Conservation (phyloP, 2,888 invertebrate genomes). For the Perithous albicinctus region DNA sequence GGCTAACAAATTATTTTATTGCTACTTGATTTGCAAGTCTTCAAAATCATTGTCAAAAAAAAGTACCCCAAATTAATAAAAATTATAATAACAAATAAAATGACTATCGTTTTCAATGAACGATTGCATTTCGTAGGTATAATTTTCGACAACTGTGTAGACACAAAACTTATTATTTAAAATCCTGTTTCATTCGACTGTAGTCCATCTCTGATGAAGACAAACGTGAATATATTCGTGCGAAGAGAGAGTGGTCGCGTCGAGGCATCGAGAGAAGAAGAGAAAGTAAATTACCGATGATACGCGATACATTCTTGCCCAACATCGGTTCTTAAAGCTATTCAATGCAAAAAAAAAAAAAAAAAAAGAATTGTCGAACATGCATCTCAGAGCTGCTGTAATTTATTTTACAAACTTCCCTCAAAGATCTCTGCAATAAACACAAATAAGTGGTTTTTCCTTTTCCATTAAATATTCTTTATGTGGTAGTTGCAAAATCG, state of each 20-base stretch:
- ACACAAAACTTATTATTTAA: no score
- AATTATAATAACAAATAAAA: no score
- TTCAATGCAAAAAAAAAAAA: conserved; percentile 17
- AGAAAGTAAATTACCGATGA: conserved; percentile 53
- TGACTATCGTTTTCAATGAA: no score
- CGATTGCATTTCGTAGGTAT: no score
- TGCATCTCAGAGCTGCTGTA: no score
- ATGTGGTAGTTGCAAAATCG: background rate
- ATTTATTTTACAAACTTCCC: background rate
- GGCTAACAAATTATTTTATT: no score
- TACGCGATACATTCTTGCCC: background rate
- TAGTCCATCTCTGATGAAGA: no score
- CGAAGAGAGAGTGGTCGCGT: conserved; percentile 38
- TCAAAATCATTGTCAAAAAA: no score
- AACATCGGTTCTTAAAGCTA: background rate
- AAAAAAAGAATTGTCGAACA: background rate
- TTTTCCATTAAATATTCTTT: background rate
- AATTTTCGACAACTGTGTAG: no score
- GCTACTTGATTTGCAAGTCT: no score
- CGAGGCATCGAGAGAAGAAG: conserved; percentile 44
- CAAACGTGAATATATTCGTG: background rate
- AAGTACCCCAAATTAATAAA: no score
- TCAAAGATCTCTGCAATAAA: background rate
- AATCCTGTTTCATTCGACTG: no score
- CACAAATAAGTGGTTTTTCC: background rate